phyloP scores from a whole-genome alignment of 2,888 invertebrate species.

The Luperina testacea region DNA sequence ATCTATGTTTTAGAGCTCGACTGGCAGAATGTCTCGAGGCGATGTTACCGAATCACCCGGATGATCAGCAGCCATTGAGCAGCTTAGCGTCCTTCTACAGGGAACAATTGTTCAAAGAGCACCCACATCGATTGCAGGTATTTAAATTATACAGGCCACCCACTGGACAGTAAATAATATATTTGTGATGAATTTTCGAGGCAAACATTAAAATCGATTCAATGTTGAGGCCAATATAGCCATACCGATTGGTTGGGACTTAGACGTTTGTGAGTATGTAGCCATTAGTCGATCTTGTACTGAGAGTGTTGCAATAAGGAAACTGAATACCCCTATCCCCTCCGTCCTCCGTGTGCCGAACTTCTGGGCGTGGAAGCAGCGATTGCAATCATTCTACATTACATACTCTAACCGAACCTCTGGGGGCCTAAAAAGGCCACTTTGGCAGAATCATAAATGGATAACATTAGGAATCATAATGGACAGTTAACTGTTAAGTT shows the following conservation, averaged over 20 bases:
- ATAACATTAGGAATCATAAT: too few species aligned
- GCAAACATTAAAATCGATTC: background rate
- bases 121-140: slow-evolving; percentile 93
- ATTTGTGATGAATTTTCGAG: background rate
- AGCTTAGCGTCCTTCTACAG: slow-evolving; percentile 90
- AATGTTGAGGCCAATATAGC: background rate
- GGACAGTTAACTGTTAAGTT: too few species aligned
- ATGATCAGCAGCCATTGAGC: slow-evolving; percentile 87
- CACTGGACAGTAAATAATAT: too few species aligned
- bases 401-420: too few species aligned
- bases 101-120: slow-evolving; percentile 93
- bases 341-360: background rate
- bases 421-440: too few species aligned
- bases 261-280: background rate
- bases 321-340: background rate
- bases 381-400: too few species aligned
- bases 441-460: too few species aligned
- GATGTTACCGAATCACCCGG: slow-evolving; percentile 93
- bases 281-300: background rate
- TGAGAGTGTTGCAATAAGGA: background rate
- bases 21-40: slow-evolving; percentile 97
- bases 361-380: background rate
- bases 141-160: background rate
- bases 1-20: slow-evolving; percentile 91
- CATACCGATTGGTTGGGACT: too few species aligned